Percentiles rank a stretch among this genome's conserved stretches.
These are phyloP conservation scores for Leucania comma DNA, from an alignment of 2,888 invertebrate species.

Conservation along the genomic window DNA sequence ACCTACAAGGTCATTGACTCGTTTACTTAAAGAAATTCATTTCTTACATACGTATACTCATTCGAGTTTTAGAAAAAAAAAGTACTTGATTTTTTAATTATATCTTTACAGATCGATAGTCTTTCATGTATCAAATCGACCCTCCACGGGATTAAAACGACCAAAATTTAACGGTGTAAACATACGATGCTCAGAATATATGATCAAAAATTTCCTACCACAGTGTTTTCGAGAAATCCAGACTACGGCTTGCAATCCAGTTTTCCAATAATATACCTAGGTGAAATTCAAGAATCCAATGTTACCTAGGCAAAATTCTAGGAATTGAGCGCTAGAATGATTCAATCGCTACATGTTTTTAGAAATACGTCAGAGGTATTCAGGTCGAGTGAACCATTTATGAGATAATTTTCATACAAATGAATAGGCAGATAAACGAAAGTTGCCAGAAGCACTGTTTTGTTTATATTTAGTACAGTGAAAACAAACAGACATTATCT, in stretches of 20 bases:
- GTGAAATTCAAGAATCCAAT: background rate
- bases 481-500: constrained; percentile 36
- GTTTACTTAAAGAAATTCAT: too few relatives aligned
- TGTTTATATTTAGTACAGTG: constrained; percentile 36
- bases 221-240: background rate
- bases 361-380: constrained; percentile 16
- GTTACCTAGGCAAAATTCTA: constrained; percentile 8
- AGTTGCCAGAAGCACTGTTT: constrained; percentile 41
- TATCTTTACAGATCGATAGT: too few relatives aligned
- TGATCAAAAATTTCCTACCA: background rate
- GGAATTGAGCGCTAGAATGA: constrained; percentile 1
- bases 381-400: constrained; percentile 21
- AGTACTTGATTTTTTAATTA: too few relatives aligned
- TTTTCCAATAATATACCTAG: background rate
- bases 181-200: too few relatives aligned
- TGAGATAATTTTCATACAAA: constrained; percentile 27
- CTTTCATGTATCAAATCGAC: too few relatives aligned
- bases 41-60: too few relatives aligned
- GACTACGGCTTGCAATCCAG: background rate
- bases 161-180: too few relatives aligned
- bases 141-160: too few relatives aligned
- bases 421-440: constrained; percentile 26
- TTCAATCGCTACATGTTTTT: constrained; percentile 16
- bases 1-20: too few relatives aligned
- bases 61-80: too few relatives aligned